Conservation (phyloP, 2,888 invertebrate species). For the Ennomos quercinarius region DNA sequence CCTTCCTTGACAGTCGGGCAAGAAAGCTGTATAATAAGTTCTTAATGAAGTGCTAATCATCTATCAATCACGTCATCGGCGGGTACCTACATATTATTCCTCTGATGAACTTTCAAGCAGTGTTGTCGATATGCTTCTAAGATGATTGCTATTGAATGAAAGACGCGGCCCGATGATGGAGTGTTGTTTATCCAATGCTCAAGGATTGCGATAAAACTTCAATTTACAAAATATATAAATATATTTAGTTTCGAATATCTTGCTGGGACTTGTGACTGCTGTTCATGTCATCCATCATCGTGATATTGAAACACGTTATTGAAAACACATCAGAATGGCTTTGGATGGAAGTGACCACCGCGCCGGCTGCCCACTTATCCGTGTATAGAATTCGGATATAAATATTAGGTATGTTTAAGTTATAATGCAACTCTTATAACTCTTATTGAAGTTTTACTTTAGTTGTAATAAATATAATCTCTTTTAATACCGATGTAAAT, state of each 20-base stretch:
- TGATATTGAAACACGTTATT: conserved; percentile 21
- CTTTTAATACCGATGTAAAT: no score
- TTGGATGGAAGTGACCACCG: neutral
- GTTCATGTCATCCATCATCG: conserved; percentile 25
- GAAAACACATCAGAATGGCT: conserved; percentile 4
- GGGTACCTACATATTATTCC: no score
- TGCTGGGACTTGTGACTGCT: conserved; percentile 16
- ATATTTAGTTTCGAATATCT: conserved; percentile 16
- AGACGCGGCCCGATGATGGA: conserved; percentile 26
- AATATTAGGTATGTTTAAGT: no score
- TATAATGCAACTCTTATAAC: no score
- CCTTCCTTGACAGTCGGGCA: no score
- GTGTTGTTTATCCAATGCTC: conserved; percentile 30
- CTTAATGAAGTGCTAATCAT: conserved; percentile 9
- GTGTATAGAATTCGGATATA: no score
- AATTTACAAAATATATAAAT: conserved; percentile 27
- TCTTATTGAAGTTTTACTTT: no score
- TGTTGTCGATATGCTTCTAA: conserved; percentile 19
- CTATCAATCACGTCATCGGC: conserved; percentile 18
- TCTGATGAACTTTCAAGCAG: conserved; percentile 17
- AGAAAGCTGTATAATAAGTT: neutral
- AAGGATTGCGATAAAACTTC: conserved; percentile 30
- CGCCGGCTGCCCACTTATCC: no score
- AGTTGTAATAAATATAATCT: no score
- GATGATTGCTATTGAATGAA: conserved; percentile 29